phyloP scores from a whole-genome alignment of 2,113 vertebrate genomes.

The Triplophysa tibetana region DNA sequence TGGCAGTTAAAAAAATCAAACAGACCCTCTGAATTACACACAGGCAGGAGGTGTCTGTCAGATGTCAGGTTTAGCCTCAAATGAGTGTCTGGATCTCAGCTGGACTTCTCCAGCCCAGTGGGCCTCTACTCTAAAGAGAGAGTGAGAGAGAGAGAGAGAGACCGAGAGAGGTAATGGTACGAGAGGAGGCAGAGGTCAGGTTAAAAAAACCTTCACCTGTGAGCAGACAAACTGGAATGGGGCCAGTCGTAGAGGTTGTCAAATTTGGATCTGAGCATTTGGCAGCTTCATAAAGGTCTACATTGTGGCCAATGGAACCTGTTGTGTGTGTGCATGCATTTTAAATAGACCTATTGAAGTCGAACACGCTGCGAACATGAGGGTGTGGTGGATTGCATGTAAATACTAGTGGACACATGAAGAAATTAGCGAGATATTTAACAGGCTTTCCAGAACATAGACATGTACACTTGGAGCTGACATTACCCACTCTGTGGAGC shows the following conservation, averaged over 20 bases:
- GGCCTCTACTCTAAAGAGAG: conserved; percentile 5
- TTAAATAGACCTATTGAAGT: conserved; percentile 55
- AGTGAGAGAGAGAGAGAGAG: background rate
- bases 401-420: conserved; percentile 72
- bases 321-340: conserved; percentile 32
- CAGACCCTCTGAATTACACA: conserved; percentile 35
- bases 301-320: conserved; percentile 51
- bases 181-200: conserved; percentile 27
- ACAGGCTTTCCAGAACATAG: conserved; percentile 67
- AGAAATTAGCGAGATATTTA: conserved; percentile 71
- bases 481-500: conserved; percentile 35
- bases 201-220: conserved; percentile 49
- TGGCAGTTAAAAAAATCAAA: conserved; percentile 53
- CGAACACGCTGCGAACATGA: conserved; percentile 57
- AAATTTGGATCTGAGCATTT: conserved; percentile 28
- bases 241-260: conserved; percentile 11
- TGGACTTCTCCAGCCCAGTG: conserved; percentile 34
- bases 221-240: conserved; percentile 40
- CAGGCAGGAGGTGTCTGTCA: conserved; percentile 46
- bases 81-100: conserved; percentile 42
- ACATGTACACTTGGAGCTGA: conserved; percentile 40
- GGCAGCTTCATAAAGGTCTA: conserved; percentile 53
- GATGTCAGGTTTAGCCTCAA: conserved; percentile 46
- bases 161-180: conserved; percentile 4
- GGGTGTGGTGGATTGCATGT: conserved; percentile 71